These are phyloP conservation scores for Megaceryle alcyon DNA, from an alignment of 2,797 vertebrate species.

Conservation along the genomic window DNA sequence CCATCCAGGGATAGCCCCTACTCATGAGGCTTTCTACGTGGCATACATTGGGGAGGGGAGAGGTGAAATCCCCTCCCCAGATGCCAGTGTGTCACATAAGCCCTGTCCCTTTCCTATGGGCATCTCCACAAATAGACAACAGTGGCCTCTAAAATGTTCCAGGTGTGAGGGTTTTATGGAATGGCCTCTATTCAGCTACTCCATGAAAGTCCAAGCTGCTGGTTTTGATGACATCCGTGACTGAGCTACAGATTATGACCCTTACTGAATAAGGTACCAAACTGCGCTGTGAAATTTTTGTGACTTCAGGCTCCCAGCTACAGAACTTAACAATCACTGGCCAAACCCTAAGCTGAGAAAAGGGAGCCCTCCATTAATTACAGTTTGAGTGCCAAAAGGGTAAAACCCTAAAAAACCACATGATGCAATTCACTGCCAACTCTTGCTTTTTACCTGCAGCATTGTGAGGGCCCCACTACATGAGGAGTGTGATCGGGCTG, in stretches of 20 bases:
- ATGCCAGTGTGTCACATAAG: neutral
- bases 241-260: neutral
- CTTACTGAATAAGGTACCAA: neutral
- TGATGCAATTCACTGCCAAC: neutral
- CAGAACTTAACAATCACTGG: neutral
- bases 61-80: neutral
- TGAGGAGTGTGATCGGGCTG: neutral
- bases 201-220: neutral
- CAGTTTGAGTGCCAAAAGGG: neutral
- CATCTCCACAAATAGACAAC: neutral
- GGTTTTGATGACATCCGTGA: neutral
- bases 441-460: neutral
- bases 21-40: neutral
- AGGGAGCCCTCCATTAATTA: neutral
- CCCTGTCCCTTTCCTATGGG: neutral
- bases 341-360: neutral
- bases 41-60: neutral
- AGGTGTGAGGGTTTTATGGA: neutral
- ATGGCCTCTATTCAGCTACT: neutral
- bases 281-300: neutral
- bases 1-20: neutral
- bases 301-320: neutral
- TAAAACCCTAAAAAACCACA: neutral
- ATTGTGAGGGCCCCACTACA: neutral
- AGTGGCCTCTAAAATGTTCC: neutral